Evolutionary conservation across 2,888 invertebrate species (phyloP).

Genomic region (Sminthurinus aureus): DNA sequence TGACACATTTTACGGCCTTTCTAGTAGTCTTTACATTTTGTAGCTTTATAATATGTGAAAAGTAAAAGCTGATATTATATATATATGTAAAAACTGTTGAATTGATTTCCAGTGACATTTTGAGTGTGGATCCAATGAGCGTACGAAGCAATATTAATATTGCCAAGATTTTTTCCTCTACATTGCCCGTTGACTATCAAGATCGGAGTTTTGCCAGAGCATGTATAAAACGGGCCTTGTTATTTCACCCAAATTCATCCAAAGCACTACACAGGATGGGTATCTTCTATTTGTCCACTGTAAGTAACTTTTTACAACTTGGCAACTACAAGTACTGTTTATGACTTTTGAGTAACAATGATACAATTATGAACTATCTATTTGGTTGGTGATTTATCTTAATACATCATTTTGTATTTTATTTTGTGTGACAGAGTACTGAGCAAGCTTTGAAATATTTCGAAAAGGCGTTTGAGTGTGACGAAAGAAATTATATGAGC

Average conservation of each 20-base stretch:
- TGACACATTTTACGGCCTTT: not conserved
- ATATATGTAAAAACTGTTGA: no score
- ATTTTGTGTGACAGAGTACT: not conserved
- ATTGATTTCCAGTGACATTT: not conserved
- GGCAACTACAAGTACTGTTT: not conserved
- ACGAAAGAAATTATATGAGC: conserved; percentile 10
- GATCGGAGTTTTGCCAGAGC: not conserved
- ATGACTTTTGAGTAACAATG: not conserved
- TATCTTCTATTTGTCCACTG: not conserved
- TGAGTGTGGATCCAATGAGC: conserved; percentile 10
- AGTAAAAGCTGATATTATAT: not conserved
- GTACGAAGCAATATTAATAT: conserved; percentile 13
- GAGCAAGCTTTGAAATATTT: not conserved
- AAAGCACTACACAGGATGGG: conserved; percentile 18
- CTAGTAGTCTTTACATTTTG: not conserved
- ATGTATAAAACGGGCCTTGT: conserved; percentile 12
- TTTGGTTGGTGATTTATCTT: not conserved
- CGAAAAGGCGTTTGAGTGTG: conserved; percentile 7
- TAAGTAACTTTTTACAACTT: not conserved
- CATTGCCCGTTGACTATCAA: not conserved
- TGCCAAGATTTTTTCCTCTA: conserved; percentile 4
- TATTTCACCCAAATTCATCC: conserved; percentile 4
- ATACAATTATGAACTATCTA: not conserved
- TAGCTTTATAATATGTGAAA: no score
- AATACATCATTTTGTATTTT: not conserved